A percentile compares a stretch with the other conserved stretches of the same genome.
Conservation (phyloP, 2,797 vertebrate genomes). For the Bufotes viridis region DNA sequence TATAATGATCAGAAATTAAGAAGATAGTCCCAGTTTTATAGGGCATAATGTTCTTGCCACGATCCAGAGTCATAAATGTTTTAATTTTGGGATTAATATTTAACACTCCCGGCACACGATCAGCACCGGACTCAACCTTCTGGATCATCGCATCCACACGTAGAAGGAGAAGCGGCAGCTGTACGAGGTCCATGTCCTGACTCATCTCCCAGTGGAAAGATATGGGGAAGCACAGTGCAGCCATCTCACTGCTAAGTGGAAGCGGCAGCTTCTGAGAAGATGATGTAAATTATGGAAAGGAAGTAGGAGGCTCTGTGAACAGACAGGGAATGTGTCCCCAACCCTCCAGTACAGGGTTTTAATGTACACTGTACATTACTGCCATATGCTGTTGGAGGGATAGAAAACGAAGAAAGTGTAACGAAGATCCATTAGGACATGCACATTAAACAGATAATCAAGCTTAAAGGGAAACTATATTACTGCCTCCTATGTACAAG, state of each 20-base stretch:
- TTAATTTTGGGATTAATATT: constrained; percentile 28
- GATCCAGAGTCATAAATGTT: constrained; percentile 29
- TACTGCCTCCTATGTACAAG: too few species aligned
- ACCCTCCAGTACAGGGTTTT: neutral
- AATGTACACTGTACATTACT: neutral
- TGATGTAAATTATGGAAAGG: neutral
- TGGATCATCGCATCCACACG: constrained; percentile 4
- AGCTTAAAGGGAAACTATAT: neutral
- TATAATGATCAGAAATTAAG: neutral
- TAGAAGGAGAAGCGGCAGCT: neutral
- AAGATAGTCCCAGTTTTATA: neutral
- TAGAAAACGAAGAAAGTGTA: neutral
- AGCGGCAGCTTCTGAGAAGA: constrained; percentile 15
- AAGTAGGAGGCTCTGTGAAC: neutral
- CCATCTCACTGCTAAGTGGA: neutral
- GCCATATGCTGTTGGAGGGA: neutral
- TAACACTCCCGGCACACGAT: neutral
- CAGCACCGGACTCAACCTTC: neutral
- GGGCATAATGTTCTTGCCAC: constrained; percentile 33
- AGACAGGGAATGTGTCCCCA: neutral
- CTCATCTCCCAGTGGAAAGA: constrained; percentile 1
- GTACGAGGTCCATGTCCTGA: constrained; percentile 6
- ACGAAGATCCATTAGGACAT: neutral
- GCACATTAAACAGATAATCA: neutral
- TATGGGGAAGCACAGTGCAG: neutral